Percentiles rank a stretch among this genome's conserved stretches.
These are phyloP conservation scores for Brassicogethes aeneus DNA, from an alignment of 2,888 invertebrate species.

Conservation along the genomic window DNA sequence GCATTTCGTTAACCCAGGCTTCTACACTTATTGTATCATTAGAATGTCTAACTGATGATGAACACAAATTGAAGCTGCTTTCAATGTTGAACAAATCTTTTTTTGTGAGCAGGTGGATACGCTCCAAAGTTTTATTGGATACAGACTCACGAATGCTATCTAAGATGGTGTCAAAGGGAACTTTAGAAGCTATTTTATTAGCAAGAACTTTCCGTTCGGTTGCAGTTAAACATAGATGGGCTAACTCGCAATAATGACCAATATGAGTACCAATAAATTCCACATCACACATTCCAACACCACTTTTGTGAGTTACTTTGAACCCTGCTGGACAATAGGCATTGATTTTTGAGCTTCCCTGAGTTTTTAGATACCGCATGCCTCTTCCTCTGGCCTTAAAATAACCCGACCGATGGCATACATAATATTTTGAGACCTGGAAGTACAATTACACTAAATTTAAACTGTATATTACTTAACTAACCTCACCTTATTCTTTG, in stretches of 20 bases:
- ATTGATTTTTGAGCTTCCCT: conserved; percentile 11
- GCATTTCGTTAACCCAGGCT: background rate
- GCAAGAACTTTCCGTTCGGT: background rate
- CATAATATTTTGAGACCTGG: no score
- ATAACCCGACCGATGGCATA: conserved; percentile 10
- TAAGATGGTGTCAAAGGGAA: background rate
- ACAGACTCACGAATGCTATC: background rate
- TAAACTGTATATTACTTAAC: no score
- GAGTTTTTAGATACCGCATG: conserved; percentile 7
- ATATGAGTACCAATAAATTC: conserved; percentile 9
- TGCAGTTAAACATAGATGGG: background rate
- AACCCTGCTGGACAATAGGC: conserved; percentile 9
- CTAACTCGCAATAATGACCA: conserved; percentile 5
- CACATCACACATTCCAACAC: conserved; percentile 5
- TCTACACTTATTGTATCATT: background rate
- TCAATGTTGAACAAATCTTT: background rate
- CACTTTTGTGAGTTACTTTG: conserved; percentile 2
- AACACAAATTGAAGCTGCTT: background rate
- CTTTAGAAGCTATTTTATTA: background rate
- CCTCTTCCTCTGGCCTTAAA: conserved; percentile 5
- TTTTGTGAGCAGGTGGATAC: background rate
- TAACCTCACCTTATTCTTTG: no score
- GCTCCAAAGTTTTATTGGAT: background rate
- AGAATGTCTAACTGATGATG: background rate
- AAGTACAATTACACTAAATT: no score